These are phyloP conservation scores for Crocidura indochinensis DNA, from an alignment of 2,797 vertebrate species.

Conservation along the genomic window DNA sequence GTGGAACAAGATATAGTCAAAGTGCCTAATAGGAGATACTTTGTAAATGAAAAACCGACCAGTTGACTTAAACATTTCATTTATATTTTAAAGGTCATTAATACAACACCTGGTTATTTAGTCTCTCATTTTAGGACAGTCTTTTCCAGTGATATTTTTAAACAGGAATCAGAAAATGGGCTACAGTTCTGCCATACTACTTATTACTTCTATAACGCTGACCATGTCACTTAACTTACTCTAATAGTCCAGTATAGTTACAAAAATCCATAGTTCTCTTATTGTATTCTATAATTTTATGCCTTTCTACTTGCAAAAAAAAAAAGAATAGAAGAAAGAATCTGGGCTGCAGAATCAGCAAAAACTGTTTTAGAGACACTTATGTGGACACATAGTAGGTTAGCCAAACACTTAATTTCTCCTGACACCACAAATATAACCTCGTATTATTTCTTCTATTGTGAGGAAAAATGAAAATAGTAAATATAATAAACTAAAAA, in stretches of 20 bases:
- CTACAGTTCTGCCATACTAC: constrained; percentile 23
- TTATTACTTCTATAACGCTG: not conserved
- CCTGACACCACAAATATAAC: not conserved
- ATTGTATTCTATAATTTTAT: not conserved
- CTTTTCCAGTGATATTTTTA: not conserved
- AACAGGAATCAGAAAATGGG: constrained; percentile 22
- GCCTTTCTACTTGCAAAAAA: constrained; percentile 15
- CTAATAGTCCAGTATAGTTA: constrained; percentile 20
- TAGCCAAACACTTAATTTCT: constrained; percentile 46
- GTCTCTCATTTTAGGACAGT: constrained; percentile 1
- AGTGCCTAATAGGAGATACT: constrained; percentile 1
- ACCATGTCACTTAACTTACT: not conserved
- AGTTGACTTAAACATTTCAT: no score
- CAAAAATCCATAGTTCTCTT: constrained; percentile 19
- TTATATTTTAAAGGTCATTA: constrained; percentile 41
- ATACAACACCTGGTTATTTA: not conserved
- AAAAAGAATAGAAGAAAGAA: constrained; percentile 26
- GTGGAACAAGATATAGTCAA: constrained; percentile 3
- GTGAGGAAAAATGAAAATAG: constrained; percentile 18
- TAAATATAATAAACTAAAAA: constrained; percentile 41
- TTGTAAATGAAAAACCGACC: no score
- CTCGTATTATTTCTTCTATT: constrained; percentile 47
- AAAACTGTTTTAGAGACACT: constrained; percentile 4
- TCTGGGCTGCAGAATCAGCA: constrained; percentile 13
- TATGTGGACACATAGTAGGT: not conserved